Base-by-base conservation (phyloP, 1,140 invertebrate genomes). In the Oedothorax gibbosus region DNA sequence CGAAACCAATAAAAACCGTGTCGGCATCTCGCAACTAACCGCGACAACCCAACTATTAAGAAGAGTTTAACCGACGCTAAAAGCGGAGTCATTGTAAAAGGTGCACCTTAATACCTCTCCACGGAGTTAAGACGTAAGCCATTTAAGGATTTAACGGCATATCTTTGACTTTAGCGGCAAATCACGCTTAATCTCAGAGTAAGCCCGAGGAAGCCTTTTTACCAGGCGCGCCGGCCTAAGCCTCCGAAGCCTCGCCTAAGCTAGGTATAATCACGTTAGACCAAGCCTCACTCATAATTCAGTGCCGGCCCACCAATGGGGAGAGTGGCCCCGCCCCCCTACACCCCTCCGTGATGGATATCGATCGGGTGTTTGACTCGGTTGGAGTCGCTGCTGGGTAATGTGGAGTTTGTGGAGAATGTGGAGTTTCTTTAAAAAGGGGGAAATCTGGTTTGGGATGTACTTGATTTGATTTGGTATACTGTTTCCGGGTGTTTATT, bases 201-300 rank as follows among this genome's bases (percentile, higher is more conserved):
- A 78, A 85, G 79, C 75, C 83, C 75, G 66, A 56, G 83, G 75
- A 54, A 75, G 65, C 83, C 83, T 85, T 85, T 85, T 85, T 85
- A 69, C 75, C 68, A 65, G 75, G 56, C 75, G 75, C 75, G 57
- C 64, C 76, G 79, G 75, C 66, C 75, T 78, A 85, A 85, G 83
- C 83, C 83, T 76, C 76, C 76, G 72, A 85, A 85, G 83, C 72
- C 83, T 85, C 83, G 79, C 83, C 75, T 85, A 85, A 85, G 83
- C 83, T 85, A 78, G 83, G 83, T 85, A 85, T 85, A 85, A 85
- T 85, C 83, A 85, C 83, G 83, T 85, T 85, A 85, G 83, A 76
- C 83, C 83, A 71, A 85, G 75, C 75, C 62, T 69, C 82, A 54
- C 18, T 85, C 83, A 85, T 85, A 85, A 85, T 85, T 85, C 83